phyloP scores from a whole-genome alignment of 2,888 invertebrate species.

The Ectemnius continuus region DNA sequence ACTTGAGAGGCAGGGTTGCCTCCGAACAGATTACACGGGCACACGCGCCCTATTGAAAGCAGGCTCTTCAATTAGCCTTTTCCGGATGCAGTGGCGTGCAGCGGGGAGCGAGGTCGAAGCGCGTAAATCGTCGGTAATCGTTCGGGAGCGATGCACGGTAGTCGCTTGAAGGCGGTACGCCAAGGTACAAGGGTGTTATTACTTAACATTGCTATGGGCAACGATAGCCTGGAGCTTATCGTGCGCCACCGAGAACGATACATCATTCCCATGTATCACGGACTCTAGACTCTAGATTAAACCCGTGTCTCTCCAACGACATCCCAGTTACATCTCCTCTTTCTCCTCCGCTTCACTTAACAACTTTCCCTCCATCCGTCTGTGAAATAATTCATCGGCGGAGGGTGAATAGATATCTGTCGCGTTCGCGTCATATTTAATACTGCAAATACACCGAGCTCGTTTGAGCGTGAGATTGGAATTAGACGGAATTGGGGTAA shows the following conservation, averaged over 20 bases:
- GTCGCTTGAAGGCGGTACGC: conserved; percentile 60
- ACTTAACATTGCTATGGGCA: conserved; percentile 70
- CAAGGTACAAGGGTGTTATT: conserved; percentile 61
- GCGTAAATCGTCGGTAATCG: conserved; percentile 50
- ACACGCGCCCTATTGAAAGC: neutral
- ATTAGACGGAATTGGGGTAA: no score
- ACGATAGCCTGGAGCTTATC: conserved; percentile 64
- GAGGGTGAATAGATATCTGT: no score
- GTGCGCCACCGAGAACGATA: conserved; percentile 61
- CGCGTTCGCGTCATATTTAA: no score
- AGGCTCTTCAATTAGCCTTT: conserved; percentile 1
- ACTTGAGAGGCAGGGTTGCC: no score
- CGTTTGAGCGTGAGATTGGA: no score
- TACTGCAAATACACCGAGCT: no score
- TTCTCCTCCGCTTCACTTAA: no score
- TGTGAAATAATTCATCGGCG: no score
- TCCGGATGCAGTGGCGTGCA: conserved; percentile 12
- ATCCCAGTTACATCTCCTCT: no score
- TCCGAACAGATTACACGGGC: neutral
- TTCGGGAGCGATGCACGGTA: conserved; percentile 48
- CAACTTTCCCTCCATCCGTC: no score
- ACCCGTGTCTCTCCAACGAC: no score
- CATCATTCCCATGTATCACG: conserved; percentile 29
- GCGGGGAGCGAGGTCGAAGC: conserved; percentile 12
- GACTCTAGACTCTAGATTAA: no score